Conservation (phyloP, 35 echinoderm and acorn worm species). For the Stichopus chloronotus region DNA sequence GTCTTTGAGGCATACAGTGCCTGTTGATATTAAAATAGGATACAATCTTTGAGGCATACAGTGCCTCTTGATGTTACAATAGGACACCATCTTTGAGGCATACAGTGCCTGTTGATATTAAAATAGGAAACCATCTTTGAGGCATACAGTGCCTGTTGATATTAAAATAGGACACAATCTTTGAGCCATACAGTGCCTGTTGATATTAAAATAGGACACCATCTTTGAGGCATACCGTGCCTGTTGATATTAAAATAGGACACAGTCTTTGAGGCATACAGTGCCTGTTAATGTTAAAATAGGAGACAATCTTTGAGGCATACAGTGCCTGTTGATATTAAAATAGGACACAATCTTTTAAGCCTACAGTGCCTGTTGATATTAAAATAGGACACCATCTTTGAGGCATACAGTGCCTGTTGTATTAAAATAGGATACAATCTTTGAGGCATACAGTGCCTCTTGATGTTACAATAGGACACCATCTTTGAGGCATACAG, state of each 20-base stretch:
- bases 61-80: no score
- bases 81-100: slow-evolving; percentile 99
- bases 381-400: slow-evolving; percentile 78
- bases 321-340: slow-evolving; percentile 80
- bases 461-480: slow-evolving; percentile 69
- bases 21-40: slow-evolving; percentile 61
- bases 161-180: not conserved
- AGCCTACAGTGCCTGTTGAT: not conserved
- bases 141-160: slow-evolving; percentile 91
- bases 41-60: slow-evolving; percentile 97
- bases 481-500: slow-evolving; percentile 99
- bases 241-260: no score
- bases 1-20: not conserved
- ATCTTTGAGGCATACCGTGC: slow-evolving; percentile 97
- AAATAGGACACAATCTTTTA: not conserved
- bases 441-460: slow-evolving; percentile 99
- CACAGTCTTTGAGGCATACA: slow-evolving; percentile 99
- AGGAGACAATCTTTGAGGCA: slow-evolving; percentile 99
- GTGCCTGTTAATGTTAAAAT: slow-evolving; percentile 67
- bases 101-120: slow-evolving; percentile 81
- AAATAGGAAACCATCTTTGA: slow-evolving; percentile 99
- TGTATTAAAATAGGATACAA: slow-evolving; percentile 80
- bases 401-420: slow-evolving; percentile 98
- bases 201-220: slow-evolving; percentile 69
- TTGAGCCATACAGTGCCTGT: not conserved